Base-by-base conservation (phyloP, 2,797 vertebrate genomes). In the Jordanella pulchra region DNA sequence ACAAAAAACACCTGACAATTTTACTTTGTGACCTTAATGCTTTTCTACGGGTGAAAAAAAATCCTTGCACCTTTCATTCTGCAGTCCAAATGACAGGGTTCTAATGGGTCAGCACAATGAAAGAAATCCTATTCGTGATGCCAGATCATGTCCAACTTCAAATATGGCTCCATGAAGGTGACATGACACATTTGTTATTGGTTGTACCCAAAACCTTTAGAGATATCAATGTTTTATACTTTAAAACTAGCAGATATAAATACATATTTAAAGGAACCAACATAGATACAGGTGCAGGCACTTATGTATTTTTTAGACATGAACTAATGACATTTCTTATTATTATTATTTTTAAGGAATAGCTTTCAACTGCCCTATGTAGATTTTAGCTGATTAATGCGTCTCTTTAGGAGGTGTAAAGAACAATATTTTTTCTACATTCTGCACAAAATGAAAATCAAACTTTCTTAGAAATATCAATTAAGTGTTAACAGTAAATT, bases 1-100 rank as follows among this genome's bases (percentile, higher is more conserved):
- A 73, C 82, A 85, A 76, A 83, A 86, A 39, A 74, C 66, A 71
- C 70, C 69, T 58, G 53, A 71, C 79, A 83, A 81, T 90, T 89
- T 70, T 78, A 82, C 86, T 87, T 86, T 83, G 78, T 85, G 88
- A 93, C 88, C 86, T 87, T 82, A 89, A 89, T 84, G 89, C 87
- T 89, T 82, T 73, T 54, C 32, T 27, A 50, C 63, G 25, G 65
- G 61, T 79, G 74, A 75, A 71, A 81, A 5, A 73, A 79, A 65
- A 81, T 65, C 81, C 75, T 44, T 69, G 82, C 76, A 85, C 73
- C 77, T 87, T 86, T 84, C 80, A 89, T 84, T 88, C 84, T 84
- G 75, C 67, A 85, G 86, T 83, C 78, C 78, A 90, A 91, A 89
- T 78, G 86, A 88, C 71, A 80, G 81, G 88, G 86, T 82, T 76